These are phyloP conservation scores for Caiman crocodilus DNA, from an alignment of 2,797 vertebrate genomes.

Conservation along the genomic window DNA sequence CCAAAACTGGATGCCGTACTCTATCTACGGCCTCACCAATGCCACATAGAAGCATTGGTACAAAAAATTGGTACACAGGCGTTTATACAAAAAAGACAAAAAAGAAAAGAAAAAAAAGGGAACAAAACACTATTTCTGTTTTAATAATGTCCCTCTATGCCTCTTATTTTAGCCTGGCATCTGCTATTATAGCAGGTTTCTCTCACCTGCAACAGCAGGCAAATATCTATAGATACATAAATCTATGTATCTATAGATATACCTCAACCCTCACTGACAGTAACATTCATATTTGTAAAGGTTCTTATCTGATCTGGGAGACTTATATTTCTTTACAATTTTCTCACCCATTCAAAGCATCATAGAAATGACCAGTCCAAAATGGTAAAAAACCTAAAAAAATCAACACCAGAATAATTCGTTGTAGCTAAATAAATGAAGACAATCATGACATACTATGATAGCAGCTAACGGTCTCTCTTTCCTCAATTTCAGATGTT, in stretches of 20 bases:
- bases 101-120: neutral
- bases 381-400: neutral
- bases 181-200: constrained; percentile 67
- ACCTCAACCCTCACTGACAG: neutral
- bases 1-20: too few relatives aligned
- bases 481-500: neutral
- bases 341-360: neutral
- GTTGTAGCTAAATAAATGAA: neutral
- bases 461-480: neutral
- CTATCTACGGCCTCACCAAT: too few relatives aligned
- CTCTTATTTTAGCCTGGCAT: constrained; percentile 55
- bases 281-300: neutral
- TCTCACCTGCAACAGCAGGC: constrained; percentile 45
- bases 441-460: neutral
- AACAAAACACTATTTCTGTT: constrained; percentile 3
- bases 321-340: neutral
- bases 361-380: neutral
- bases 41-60: too few relatives aligned
- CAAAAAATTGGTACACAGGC: too few relatives aligned
- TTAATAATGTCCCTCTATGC: neutral
- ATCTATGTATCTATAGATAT: neutral
- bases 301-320: neutral
- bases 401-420: neutral
- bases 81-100: too few relatives aligned
- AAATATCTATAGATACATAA: neutral